Evolutionary conservation across 2,888 invertebrate species (phyloP).

Genomic region (Agyllia agylla): DNA sequence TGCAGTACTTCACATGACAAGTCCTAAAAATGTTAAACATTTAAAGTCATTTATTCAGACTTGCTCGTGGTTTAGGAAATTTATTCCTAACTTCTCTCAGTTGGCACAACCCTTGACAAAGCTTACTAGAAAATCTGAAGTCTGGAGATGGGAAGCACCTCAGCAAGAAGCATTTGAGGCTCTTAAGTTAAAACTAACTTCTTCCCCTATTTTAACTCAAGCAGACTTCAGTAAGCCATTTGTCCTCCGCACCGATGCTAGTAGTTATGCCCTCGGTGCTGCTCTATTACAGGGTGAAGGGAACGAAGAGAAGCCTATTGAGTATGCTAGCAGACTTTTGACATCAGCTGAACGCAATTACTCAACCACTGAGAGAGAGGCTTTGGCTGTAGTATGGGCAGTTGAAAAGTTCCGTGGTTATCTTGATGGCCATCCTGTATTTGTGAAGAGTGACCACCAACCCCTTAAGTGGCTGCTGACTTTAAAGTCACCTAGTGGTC

Average conservation of each 20-base stretch:
- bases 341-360: conserved; percentile 82
- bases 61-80: conserved; percentile 81
- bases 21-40: conserved; percentile 60
- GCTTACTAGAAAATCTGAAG: conserved; percentile 78
- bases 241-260: conserved; percentile 80
- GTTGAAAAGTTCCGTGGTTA: conserved; percentile 83
- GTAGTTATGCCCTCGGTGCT: conserved; percentile 72
- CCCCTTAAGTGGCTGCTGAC: conserved; percentile 83
- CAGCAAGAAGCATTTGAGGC: conserved; percentile 42
- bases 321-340: conserved; percentile 74
- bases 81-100: conserved; percentile 74
- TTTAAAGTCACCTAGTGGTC: conserved; percentile 81
- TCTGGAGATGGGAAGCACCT: conserved; percentile 77
- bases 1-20: conserved; percentile 56
- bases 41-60: conserved; percentile 74
- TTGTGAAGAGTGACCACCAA: conserved; percentile 84
- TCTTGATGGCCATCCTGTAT: conserved; percentile 81
- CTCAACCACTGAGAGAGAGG: conserved; percentile 83
- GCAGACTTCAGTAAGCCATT: conserved; percentile 77
- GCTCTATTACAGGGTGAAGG: conserved; percentile 78
- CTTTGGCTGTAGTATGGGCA: conserved; percentile 77
- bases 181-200: conserved; percentile 55
- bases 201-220: conserved; percentile 77
- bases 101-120: conserved; percentile 79
- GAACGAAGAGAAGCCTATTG: conserved; percentile 68